These are phyloP conservation scores for Melinaea menophilus DNA, from an alignment of 2,888 invertebrate genomes.

Conservation along the genomic window DNA sequence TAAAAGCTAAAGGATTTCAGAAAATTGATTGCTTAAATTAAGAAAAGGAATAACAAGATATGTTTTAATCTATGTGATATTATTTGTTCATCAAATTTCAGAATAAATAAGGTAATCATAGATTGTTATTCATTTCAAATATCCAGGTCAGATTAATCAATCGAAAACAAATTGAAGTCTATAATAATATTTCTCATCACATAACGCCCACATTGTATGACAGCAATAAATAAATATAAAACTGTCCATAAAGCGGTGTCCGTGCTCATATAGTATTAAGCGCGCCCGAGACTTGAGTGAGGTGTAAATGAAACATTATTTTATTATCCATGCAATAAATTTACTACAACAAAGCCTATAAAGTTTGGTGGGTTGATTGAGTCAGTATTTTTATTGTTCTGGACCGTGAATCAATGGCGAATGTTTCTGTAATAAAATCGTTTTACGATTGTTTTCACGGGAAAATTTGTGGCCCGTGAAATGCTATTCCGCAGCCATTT, in stretches of 20 bases:
- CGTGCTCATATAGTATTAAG: conserved; percentile 16
- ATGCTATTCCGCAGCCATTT: conserved; percentile 64
- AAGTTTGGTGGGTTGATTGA: conserved; percentile 74
- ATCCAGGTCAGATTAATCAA: background rate
- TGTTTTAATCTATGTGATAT: too few relatives aligned
- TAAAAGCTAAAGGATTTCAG: too few relatives aligned
- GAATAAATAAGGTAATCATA: too few relatives aligned
- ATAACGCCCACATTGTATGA: conserved; percentile 2
- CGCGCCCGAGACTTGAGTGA: conserved; percentile 37
- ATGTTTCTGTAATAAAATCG: conserved; percentile 74
- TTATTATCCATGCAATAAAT: conserved; percentile 68
- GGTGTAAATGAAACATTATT: conserved; percentile 70
- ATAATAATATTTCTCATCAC: conserved; percentile 3
- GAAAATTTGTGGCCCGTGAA: conserved; percentile 74
- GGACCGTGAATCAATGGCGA: conserved; percentile 75
- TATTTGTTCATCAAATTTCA: too few relatives aligned
- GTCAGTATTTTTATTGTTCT: conserved; percentile 77
- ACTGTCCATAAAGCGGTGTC: conserved; percentile 6
- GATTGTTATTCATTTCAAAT: background rate
- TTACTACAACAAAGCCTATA: conserved; percentile 68
- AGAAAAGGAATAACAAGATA: too few relatives aligned
- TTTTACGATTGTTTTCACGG: conserved; percentile 77
- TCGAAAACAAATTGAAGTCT: background rate
- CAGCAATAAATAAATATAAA: conserved; percentile 7
- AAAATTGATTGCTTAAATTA: too few relatives aligned